These are phyloP conservation scores for Eidolon helvum DNA, from an alignment of 2,113 vertebrate genomes.

Conservation along the genomic window DNA sequence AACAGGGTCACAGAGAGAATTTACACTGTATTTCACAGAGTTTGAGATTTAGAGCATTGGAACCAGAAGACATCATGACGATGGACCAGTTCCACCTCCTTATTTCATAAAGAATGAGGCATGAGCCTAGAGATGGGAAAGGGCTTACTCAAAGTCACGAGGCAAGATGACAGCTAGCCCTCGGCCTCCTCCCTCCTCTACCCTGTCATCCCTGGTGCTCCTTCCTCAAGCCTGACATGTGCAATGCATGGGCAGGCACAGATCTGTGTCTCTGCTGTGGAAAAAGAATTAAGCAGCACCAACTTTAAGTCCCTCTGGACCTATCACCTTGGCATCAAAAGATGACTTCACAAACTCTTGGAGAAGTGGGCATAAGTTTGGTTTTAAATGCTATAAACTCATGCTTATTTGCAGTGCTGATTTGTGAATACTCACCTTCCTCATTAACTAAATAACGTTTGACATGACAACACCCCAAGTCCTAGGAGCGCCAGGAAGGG, in stretches of 20 bases:
- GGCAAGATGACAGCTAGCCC: not conserved
- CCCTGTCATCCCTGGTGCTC: not conserved
- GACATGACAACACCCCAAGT: not conserved
- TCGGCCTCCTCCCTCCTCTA: not conserved
- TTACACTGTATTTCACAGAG: not conserved
- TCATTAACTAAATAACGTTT: conserved; percentile 30
- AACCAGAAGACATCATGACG: not conserved
- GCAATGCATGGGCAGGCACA: not conserved
- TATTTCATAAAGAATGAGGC: not conserved
- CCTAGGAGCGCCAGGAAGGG: not conserved
- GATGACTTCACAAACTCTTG: not conserved
- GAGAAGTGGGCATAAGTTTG: not conserved
- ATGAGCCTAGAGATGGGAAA: not conserved
- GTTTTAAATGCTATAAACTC: conserved; percentile 3
- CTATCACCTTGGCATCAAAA: not conserved
- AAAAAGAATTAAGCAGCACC: not conserved
- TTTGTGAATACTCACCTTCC: not conserved
- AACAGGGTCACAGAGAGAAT: not conserved
- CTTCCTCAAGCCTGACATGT: not conserved
- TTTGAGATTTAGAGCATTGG: not conserved
- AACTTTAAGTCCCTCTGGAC: not conserved
- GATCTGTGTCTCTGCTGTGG: not conserved
- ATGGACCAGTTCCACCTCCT: not conserved
- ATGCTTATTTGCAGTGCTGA: not conserved
- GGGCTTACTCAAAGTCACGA: not conserved